Conservation (phyloP, 2,113 vertebrate genomes). For the Planiliza haematocheilus region DNA sequence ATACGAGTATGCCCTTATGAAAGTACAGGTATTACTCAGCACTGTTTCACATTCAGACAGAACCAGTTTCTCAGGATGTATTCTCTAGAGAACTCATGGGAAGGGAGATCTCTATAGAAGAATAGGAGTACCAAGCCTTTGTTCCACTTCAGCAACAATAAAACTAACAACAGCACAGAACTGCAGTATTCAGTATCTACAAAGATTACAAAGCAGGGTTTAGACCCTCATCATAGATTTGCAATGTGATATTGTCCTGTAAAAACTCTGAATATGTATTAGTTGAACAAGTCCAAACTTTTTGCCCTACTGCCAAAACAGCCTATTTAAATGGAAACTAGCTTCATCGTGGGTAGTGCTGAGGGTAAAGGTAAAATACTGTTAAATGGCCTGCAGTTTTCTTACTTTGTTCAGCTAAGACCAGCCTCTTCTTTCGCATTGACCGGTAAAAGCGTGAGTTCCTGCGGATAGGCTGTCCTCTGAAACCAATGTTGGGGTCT, state of each 20-base stretch:
- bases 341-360: neutral
- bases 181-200: neutral
- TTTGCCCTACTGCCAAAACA: neutral
- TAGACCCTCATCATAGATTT: too few relatives aligned
- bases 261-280: too few relatives aligned
- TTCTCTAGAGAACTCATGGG: neutral
- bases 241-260: too few relatives aligned
- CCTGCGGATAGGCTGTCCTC: constrained; percentile 72
- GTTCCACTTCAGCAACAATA: constrained; percentile 33
- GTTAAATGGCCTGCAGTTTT: neutral
- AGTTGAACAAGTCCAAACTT: too few relatives aligned
- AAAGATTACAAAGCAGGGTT: neutral
- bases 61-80: constrained; percentile 78
- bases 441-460: constrained; percentile 83
- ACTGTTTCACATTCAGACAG: constrained; percentile 24
- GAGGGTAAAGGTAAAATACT: neutral
- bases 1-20: constrained; percentile 14
- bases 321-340: neutral
- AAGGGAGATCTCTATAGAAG: constrained; percentile 5
- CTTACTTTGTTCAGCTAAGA: constrained; percentile 69
- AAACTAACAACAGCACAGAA: neutral
- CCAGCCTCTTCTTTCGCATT: constrained; percentile 80
- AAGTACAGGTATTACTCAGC: constrained; percentile 17
- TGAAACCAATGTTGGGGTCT: constrained; percentile 49
- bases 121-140: constrained; percentile 31